Base-by-base conservation (phyloP, 2,113 vertebrate genomes). In the Toxostoma redivivum region DNA sequence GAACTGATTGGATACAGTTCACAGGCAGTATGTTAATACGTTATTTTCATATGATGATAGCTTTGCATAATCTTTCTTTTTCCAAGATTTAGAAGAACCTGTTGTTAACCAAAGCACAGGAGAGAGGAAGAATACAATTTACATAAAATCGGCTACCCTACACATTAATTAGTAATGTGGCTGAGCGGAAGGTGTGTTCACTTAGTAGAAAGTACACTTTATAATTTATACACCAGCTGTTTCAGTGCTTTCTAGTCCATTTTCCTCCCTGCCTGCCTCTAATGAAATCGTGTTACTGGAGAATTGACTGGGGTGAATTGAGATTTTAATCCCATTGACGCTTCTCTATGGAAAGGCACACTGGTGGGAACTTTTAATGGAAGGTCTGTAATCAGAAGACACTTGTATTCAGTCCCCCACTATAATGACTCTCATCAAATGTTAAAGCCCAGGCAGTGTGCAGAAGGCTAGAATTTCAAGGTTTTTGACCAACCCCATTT, bases 1-100 rank as follows among this genome's bases (percentile, higher is more conserved):
- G 99, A 99, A 99, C 99, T 99, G 99, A 99, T 99, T 99, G 99
- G 99, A 99, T 99, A 99, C 99, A 99, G 99, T 99, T 99, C 99
- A 99, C 98, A 99, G 99, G 98, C 99, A 98, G 98, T 99, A 99
- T 99, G 99, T 99, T 99, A 99, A 99, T 99, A 99, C 42, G 97
- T 98, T 99, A 99, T 99, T 99, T 99, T 99, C 99, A 99, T 99
- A 99, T 98, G 99, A 99, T 99, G 99, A 99, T 99, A 99, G 99
- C 98, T 99, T 99, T 99, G 98, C 99, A 99, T 99, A 99, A 99
- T 99, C 98, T 99, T 98, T 98, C 98, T 98, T 98, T 98, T 98
- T 98, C 98, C 98, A 98, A 98, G 98, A 98, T 99, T 99, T 98
- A 98, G 98, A 98, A 99, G 98, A 99, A 99, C 98, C 99, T 99